A percentile compares a stretch with the other conserved stretches of the same genome.
These are phyloP conservation scores for Drosophila teissieri DNA, from an alignment of 1,140 invertebrate genomes.

Conservation along the genomic window DNA sequence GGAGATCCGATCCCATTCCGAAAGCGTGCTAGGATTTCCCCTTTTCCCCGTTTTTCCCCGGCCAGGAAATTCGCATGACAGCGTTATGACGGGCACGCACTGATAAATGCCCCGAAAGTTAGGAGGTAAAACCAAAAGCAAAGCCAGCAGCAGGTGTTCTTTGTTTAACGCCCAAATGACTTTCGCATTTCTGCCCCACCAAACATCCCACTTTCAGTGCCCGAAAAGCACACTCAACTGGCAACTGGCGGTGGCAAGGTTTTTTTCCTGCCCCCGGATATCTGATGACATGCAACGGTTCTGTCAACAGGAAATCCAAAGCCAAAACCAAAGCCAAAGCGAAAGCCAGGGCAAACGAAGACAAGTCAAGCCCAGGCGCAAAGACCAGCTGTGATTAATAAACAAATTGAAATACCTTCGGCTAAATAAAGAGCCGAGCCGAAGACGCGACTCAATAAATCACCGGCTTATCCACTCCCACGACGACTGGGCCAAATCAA, in stretches of 20 bases:
- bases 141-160: slow-evolving; percentile 53
- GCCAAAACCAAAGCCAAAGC: slow-evolving; percentile 18
- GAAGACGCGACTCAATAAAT: slow-evolving; percentile 60
- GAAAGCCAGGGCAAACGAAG: background rate
- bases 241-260: background rate
- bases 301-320: slow-evolving; percentile 45
- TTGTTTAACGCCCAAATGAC: slow-evolving; percentile 60
- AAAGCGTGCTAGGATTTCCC: slow-evolving; percentile 25
- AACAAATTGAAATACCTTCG: slow-evolving; percentile 55
- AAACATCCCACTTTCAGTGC: no score
- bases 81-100: slow-evolving; percentile 40
- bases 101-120: slow-evolving; percentile 33
- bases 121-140: background rate
- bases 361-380: slow-evolving; percentile 6
- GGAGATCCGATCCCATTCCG: slow-evolving; percentile 16
- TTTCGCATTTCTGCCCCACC: slow-evolving; percentile 15
- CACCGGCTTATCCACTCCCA: slow-evolving; percentile 54
- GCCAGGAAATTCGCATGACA: slow-evolving; percentile 32
- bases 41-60: background rate
- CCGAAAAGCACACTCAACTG: slow-evolving; percentile 7
- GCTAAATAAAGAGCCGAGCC: slow-evolving; percentile 39
- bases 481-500: slow-evolving; percentile 51
- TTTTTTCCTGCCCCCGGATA: slow-evolving; percentile 9
- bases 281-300: slow-evolving; percentile 51
- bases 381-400: slow-evolving; percentile 57